Base-by-base conservation (phyloP, 2,888 invertebrate species). In the Sphaerophoria taeniata region DNA sequence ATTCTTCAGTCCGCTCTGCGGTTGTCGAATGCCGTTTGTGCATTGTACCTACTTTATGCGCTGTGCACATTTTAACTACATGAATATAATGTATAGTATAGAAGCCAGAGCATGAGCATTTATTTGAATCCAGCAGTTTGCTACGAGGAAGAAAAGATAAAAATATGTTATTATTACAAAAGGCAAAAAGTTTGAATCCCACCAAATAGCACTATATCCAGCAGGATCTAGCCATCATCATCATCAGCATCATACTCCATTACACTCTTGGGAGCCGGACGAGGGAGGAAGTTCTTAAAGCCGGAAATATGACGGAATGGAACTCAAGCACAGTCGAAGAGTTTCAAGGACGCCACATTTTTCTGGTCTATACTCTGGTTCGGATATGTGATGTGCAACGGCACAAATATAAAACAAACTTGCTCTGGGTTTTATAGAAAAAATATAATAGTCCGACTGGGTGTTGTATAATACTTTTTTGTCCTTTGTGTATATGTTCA, bases 271-370 rank as follows among this genome's bases (percentile, higher is more conserved):
- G 80, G 75, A 76, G 43, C 71, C 34, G 55, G 43, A 80, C n/a
- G n/a, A n/a, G 61, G 39, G 58, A 79, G 80, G 76, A 76, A 76
- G 80, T 76, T 76, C 58, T 72, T 33, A 76, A 81, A 85, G 58
- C 76, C 80, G 80, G 80, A 82, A 82, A 81, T 81, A 81, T 71
- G 75, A 81, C 71, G 75, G 63, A 84, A 79, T 60, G 67, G 49
- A 51, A 65, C 51, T 65, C 49, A 75, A 80, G 80, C 71, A 65
- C 43, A 80, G 75, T 80, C 75, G 72, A 79, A 61, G 75, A 56
- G 61, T 81, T 80, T 76, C 80, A 85, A 85, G 85, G 85, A 81
- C 80, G 49, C 14, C 55, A 53, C 58, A 65, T 58, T 71, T 71
- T 71, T 84, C 53, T 75, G 71, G 74, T 71, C 74, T 75, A 55